Conservation (phyloP, 2,113 vertebrate genomes). For the Rhabdornis inornatus region DNA sequence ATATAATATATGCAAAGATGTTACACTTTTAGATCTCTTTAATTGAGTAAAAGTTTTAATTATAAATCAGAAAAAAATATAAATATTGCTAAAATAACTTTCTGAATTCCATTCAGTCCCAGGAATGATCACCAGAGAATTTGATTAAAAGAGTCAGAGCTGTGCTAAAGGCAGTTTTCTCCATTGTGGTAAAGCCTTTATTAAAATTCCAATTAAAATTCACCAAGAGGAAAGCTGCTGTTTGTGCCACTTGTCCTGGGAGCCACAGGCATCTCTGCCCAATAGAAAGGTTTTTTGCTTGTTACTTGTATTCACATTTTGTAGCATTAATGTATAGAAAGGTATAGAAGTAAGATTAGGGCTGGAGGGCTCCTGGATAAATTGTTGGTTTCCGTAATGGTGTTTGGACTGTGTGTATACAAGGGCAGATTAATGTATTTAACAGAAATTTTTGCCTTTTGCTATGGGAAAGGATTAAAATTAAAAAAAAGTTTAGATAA, state of each 20-base stretch:
- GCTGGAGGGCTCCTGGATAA: background rate
- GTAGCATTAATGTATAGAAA: background rate
- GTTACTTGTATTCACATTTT: background rate
- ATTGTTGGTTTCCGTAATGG: background rate
- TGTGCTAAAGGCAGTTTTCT: background rate
- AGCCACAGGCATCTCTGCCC: background rate
- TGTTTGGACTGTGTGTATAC: background rate
- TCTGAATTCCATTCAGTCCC: background rate
- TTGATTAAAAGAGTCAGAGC: conserved; percentile 1
- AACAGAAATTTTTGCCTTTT: background rate
- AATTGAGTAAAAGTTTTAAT: background rate
- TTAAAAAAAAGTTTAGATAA: no score
- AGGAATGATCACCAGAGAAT: background rate
- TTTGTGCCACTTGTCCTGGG: background rate
- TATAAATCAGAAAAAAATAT: background rate
- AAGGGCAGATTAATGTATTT: background rate
- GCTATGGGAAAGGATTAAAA: background rate
- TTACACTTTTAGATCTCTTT: background rate
- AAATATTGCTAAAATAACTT: background rate
- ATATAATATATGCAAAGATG: background rate
- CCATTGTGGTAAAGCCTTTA: background rate
- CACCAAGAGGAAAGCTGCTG: background rate
- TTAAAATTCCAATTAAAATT: conserved; percentile 43
- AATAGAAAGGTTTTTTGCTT: background rate
- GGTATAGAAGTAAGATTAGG: background rate